These are phyloP conservation scores for Thamnaconus septentrionalis DNA, from an alignment of 2,113 vertebrate genomes.

Conservation along the genomic window DNA sequence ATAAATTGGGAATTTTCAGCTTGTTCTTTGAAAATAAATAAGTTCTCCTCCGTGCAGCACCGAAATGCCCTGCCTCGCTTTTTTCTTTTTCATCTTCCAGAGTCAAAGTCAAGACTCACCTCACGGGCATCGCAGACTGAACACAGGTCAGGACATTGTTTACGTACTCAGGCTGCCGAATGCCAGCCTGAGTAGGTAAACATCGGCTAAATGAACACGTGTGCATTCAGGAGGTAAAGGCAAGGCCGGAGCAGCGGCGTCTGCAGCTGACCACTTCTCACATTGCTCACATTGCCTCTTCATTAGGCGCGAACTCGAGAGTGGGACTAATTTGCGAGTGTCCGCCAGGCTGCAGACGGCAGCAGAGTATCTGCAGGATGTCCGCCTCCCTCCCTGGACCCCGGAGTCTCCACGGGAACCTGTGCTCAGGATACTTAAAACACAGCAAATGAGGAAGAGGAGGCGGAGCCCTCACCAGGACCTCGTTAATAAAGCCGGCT, in stretches of 20 bases:
- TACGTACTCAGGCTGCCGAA: too few relatives aligned
- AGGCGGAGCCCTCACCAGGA: slow-evolving; percentile 57
- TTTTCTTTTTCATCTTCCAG: neutral
- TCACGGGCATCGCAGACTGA: too few relatives aligned
- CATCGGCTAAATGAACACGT: too few relatives aligned
- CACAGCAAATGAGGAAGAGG: slow-evolving; percentile 70
- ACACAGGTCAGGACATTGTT: too few relatives aligned
- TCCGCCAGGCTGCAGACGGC: slow-evolving; percentile 38
- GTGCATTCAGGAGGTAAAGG: neutral
- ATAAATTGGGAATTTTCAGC: slow-evolving; percentile 56
- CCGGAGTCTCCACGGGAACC: slow-evolving; percentile 47
- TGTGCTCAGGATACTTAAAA: slow-evolving; percentile 59
- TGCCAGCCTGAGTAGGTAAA: too few relatives aligned
- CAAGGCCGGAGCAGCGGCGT: too few relatives aligned
- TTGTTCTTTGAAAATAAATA: slow-evolving; percentile 56
- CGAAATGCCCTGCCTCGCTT: slow-evolving; percentile 31
- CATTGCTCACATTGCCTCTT: slow-evolving; percentile 29
- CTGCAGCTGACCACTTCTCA: slow-evolving; percentile 1
- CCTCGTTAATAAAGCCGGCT: slow-evolving; percentile 65
- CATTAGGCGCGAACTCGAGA: slow-evolving; percentile 61
- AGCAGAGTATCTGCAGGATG: slow-evolving; percentile 52
- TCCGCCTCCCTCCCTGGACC: slow-evolving; percentile 41
- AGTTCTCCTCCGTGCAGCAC: slow-evolving; percentile 42
- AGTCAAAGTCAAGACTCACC: too few relatives aligned
- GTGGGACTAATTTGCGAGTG: slow-evolving; percentile 44